phyloP scores from a whole-genome alignment of 2,113 vertebrate species.

The Sialia sialis region DNA sequence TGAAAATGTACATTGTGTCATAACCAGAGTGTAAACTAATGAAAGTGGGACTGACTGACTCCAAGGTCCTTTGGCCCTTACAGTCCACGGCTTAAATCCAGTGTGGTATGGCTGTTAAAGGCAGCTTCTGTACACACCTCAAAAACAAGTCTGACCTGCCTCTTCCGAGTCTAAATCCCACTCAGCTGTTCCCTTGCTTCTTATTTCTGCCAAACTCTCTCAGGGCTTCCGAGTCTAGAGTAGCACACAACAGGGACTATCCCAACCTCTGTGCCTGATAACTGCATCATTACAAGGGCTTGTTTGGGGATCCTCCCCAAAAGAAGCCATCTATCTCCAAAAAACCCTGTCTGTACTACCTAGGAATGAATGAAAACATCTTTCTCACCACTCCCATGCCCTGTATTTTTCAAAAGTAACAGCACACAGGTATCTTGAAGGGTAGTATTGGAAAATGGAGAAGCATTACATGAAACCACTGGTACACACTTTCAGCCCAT shows the following conservation, averaged over 20 bases:
- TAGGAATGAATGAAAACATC: neutral
- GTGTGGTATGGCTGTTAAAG: accelerated
- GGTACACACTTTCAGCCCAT: neutral
- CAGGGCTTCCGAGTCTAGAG: neutral
- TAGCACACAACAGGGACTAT: neutral
- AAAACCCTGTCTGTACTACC: neutral
- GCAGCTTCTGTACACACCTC: neutral
- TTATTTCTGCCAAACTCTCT: neutral
- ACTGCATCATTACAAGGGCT: neutral
- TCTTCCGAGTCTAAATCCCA: neutral
- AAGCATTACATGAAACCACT: neutral
- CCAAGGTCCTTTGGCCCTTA: neutral
- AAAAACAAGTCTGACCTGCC: neutral
- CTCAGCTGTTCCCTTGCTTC: neutral
- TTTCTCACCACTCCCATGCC: neutral
- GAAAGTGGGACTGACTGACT: neutral
- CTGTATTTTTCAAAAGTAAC: neutral
- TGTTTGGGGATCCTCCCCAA: neutral
- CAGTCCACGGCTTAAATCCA: neutral
- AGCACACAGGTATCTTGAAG: neutral
- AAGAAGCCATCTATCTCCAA: neutral
- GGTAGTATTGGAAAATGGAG: neutral
- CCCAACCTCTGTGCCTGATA: neutral
- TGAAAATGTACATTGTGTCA: neutral
- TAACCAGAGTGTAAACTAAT: neutral